A percentile compares a stretch with the other conserved stretches of the same genome.
phyloP scores from a whole-genome alignment of 1,140 invertebrate species.

The Anastatus disparis region DNA sequence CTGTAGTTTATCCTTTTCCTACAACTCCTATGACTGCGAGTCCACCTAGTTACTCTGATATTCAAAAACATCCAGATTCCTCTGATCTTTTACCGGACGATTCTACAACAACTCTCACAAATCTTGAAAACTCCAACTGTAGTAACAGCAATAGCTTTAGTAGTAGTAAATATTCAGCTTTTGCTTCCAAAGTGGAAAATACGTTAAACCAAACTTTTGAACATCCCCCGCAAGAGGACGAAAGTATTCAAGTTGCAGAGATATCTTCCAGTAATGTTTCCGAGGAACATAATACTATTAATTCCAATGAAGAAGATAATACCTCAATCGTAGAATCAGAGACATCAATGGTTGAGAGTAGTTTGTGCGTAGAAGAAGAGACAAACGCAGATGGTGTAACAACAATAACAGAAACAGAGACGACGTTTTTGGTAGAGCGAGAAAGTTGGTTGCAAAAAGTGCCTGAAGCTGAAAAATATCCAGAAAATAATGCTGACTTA shows the following conservation, averaged over 20 bases:
- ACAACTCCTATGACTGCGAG: background rate
- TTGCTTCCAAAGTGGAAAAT: background rate
- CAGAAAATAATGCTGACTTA: background rate
- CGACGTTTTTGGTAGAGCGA: conserved; percentile 11
- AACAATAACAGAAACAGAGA: background rate
- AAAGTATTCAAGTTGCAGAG: conserved; percentile 58
- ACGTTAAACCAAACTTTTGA: background rate
- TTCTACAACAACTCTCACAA: background rate
- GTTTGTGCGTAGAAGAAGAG: background rate
- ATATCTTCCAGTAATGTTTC: conserved; percentile 56
- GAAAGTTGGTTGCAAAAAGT: conserved; percentile 32
- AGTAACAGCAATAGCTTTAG: background rate
- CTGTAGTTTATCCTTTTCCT: background rate
- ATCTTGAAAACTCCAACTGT: background rate
- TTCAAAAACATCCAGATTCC: conserved; percentile 46
- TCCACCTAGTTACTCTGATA: conserved; percentile 10
- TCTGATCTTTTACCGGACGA: no score
- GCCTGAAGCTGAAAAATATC: conserved; percentile 20
- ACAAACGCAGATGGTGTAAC: background rate
- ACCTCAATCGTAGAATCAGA: background rate
- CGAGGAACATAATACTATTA: conserved; percentile 37
- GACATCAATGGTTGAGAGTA: conserved; percentile 9
- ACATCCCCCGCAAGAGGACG: background rate
- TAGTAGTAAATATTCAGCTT: background rate
- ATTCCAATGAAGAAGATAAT: background rate